Percentiles rank a stretch among this genome's conserved stretches.
These are phyloP conservation scores for Dissostichus mawsoni DNA, from an alignment of 2,113 vertebrate genomes.

Conservation along the genomic window DNA sequence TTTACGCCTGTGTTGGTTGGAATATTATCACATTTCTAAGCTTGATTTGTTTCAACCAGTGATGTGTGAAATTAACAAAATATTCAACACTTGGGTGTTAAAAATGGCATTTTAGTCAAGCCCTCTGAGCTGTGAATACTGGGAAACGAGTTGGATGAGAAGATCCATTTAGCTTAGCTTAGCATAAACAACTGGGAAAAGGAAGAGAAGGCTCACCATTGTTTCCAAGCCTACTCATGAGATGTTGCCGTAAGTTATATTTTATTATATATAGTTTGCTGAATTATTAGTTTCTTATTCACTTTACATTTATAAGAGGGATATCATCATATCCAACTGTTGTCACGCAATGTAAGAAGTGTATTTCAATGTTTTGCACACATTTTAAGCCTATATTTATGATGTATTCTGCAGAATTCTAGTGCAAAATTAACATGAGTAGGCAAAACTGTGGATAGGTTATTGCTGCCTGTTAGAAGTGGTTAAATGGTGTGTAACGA, in stretches of 20 bases:
- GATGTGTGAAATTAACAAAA: background rate
- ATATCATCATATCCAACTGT: background rate
- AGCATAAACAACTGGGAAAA: background rate
- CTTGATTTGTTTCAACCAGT: background rate
- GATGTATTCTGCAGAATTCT: background rate
- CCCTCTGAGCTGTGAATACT: conserved; percentile 10
- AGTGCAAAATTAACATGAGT: background rate
- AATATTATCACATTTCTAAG: background rate
- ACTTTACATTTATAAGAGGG: background rate
- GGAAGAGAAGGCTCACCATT: background rate
- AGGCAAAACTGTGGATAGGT: background rate
- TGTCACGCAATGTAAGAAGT: background rate
- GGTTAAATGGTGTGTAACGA: conserved; percentile 29
- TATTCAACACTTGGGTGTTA: background rate
- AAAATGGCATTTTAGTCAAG: background rate
- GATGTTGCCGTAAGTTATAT: too few species aligned
- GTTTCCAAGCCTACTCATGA: too few species aligned
- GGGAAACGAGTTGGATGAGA: background rate
- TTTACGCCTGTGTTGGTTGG: background rate
- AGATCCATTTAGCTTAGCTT: background rate
- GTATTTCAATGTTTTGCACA: background rate
- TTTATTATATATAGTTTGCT: too few species aligned
- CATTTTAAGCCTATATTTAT: background rate
- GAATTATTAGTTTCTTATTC: too few species aligned
- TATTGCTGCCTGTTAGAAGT: conserved; percentile 22